Base-by-base conservation (phyloP, 2,797 vertebrate species). In the Morelia viridis region DNA sequence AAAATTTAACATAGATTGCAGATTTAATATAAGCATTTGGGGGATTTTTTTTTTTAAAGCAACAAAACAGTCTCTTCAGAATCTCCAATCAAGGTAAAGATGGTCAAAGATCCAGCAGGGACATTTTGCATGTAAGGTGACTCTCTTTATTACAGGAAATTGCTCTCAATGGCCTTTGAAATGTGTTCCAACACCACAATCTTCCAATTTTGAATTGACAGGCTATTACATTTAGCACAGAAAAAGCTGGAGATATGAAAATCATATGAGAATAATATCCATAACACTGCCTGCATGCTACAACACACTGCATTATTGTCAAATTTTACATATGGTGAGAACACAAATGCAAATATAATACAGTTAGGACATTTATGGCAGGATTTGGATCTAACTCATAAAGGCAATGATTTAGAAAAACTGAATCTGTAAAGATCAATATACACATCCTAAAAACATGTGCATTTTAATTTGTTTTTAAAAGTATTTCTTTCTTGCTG, bases 171-270 rank as follows among this genome's bases (percentile, higher is more conserved):
- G 46, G 58, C 28, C 13, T 64, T 80, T 87, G 64, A 86, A 80
- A 46, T 92, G 61, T 10, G 87, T 62, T 46, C n/a, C 24, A 92
- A 57, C 24, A 61, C 57, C 31, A 76, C 71, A 19, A 62, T 64
- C 24, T 80, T 80, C 84, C 85, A 56, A n/a, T 92, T 87, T 41
- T 57, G 46, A 62, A 92, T 87, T 90, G n/a, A 90, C 85, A 80
- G 65, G 41, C 28, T 80, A 22, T 56, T 87, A 68, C 58, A 87
- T 90, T 87, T 87, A 90, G n/a, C 86, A 53, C 4, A 87, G 57
- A 87, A 92, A n/a, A 80, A 87, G 28, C 58, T 87, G 68, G n/a
- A 87, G 6, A n/a, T 24, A 50, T 31, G 46, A 68, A 87, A 87
- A 35, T 19, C n/a, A 80, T 41, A 71, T 60, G 35, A 61, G n/a